Conservation (phyloP, 2,113 vertebrate species). For the Aythya baeri region DNA sequence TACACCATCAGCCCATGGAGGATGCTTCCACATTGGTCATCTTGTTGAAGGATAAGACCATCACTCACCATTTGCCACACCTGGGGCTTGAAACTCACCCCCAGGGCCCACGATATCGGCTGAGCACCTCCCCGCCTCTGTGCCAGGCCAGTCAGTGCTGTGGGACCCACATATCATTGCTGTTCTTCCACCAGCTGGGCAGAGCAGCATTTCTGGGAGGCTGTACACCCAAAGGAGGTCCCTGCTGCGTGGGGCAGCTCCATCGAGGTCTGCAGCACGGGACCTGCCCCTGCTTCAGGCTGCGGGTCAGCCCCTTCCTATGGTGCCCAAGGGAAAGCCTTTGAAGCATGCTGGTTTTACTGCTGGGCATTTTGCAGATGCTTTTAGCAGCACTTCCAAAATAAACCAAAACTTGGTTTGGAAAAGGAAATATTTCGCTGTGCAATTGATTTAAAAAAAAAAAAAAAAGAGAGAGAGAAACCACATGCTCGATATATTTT, state of each 20-base stretch:
- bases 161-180: background rate
- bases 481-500: slow-evolving; percentile 73
- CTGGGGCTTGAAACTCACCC: background rate
- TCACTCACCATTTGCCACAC: background rate
- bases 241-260: background rate
- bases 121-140: background rate
- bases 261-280: background rate
- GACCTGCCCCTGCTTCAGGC: background rate
- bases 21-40: background rate
- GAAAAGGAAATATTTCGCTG: slow-evolving; percentile 27
- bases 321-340: background rate
- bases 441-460: background rate
- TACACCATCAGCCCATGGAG: background rate
- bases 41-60: background rate
- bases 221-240: background rate
- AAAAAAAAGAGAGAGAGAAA: slow-evolving; percentile 36
- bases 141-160: background rate
- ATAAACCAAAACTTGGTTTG: slow-evolving; percentile 45
- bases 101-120: background rate
- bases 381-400: slow-evolving; percentile 38
- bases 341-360: slow-evolving; percentile 24
- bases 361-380: slow-evolving; percentile 3
- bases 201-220: background rate
- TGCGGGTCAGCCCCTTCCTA: background rate
- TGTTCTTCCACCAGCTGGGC: background rate